Evolutionary conservation across 1,140 invertebrate species (phyloP).

Genomic region (Eriocheir sinensis): DNA sequence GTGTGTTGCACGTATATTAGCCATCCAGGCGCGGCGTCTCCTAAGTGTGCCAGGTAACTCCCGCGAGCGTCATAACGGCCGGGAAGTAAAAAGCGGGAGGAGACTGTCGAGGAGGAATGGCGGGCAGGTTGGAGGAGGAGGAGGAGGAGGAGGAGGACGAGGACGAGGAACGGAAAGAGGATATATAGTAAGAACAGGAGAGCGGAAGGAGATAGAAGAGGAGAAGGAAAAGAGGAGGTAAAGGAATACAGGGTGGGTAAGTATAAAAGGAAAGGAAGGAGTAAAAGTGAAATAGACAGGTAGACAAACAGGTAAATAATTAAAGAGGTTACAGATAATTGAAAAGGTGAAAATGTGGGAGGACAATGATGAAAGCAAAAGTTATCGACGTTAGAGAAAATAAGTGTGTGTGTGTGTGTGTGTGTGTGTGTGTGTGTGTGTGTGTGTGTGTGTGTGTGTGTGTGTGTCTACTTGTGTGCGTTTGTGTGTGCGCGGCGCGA

Average conservation of each 20-base stretch:
- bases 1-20: neutral
- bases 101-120: neutral
- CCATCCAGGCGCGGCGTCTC: neutral
- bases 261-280: too few species aligned
- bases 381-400: neutral
- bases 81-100: neutral
- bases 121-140: neutral
- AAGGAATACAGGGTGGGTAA: too few species aligned
- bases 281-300: too few species aligned
- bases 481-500: neutral
- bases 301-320: too few species aligned
- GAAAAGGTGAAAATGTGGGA: neutral
- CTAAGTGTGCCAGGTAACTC: neutral
- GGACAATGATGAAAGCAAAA: too few species aligned
- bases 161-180: neutral
- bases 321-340: too few species aligned
- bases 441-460: constrained; percentile 22
- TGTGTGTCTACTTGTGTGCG: neutral
- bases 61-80: neutral
- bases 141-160: neutral
- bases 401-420: neutral
- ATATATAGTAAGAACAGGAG: neutral
- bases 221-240: too few species aligned
- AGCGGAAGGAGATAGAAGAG: too few species aligned
- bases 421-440: constrained; percentile 5